These are phyloP conservation scores for Andricus grossulariae DNA, from an alignment of 1,140 invertebrate genomes.

Conservation along the genomic window DNA sequence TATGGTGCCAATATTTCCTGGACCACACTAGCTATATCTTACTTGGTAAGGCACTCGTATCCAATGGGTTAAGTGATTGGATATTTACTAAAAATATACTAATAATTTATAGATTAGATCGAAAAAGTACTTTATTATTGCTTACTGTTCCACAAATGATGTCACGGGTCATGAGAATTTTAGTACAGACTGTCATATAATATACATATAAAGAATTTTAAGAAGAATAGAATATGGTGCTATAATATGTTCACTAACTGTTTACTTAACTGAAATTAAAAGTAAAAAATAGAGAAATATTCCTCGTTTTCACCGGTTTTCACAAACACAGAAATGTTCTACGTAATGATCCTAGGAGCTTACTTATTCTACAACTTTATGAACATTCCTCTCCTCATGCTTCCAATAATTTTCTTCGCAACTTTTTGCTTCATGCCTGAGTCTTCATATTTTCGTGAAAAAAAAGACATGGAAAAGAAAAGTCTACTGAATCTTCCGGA, in stretches of 20 bases:
- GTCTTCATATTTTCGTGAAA: neutral
- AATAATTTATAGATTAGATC: neutral
- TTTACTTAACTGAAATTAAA: neutral
- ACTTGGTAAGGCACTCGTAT: neutral
- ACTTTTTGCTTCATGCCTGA: constrained; percentile 5
- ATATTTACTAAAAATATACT: neutral
- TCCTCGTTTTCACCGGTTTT: neutral
- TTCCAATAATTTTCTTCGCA: neutral
- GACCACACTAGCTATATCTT: neutral
- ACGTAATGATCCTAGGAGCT: neutral
- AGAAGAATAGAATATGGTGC: neutral
- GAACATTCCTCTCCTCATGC: neutral
- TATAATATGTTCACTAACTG: neutral
- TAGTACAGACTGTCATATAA: neutral
- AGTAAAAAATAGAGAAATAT: neutral
- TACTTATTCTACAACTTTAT: neutral
- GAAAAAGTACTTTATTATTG: neutral
- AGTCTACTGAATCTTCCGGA: neutral
- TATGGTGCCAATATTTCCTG: constrained; percentile 3
- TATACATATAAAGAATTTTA: neutral
- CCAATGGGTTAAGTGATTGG: neutral
- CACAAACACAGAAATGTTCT: neutral
- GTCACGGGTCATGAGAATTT: neutral
- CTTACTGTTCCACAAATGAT: neutral
- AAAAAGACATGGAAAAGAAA: neutral